Conservation (phyloP, 2,888 invertebrate genomes). For the Lasiommata megera region DNA sequence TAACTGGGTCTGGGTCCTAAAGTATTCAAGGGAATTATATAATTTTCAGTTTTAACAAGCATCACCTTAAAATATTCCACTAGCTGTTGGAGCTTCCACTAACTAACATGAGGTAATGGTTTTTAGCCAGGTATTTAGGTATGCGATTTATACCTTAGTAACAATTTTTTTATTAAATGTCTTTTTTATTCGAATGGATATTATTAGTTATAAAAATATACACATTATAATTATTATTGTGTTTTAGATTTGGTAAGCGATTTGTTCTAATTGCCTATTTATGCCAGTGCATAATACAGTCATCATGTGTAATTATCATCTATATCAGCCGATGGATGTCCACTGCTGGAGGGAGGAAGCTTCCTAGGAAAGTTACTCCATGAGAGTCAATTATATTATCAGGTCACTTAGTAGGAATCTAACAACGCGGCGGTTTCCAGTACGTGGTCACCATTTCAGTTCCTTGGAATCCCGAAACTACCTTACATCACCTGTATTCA, state of each 20-base stretch:
- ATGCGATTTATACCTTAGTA: slow-evolving; percentile 15
- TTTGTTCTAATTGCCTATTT: background rate
- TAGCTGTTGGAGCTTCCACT: slow-evolving; percentile 37
- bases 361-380: too few species aligned
- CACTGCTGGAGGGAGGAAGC: too few species aligned
- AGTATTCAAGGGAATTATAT: too few species aligned
- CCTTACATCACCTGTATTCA: too few species aligned
- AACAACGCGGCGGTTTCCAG: too few species aligned
- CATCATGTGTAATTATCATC: too few species aligned
- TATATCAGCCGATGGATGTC: too few species aligned
- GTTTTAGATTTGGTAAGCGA: background rate
- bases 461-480: too few species aligned
- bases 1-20: too few species aligned
- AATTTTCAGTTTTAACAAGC: background rate
- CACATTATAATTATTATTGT: slow-evolving; percentile 12
- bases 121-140: slow-evolving; percentile 35
- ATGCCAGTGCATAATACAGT: background rate
- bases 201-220: slow-evolving; percentile 34
- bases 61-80: background rate
- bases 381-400: too few species aligned
- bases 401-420: too few species aligned
- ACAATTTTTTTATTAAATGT: slow-evolving; percentile 24
- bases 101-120: slow-evolving; percentile 60
- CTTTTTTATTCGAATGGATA: slow-evolving; percentile 29
- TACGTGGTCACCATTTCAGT: too few species aligned